Evolutionary conservation across 2,113 vertebrate genomes (phyloP), one percentile per base, ranked within the genome.

Genomic region (Chascanopsetta lugubris): DNA sequence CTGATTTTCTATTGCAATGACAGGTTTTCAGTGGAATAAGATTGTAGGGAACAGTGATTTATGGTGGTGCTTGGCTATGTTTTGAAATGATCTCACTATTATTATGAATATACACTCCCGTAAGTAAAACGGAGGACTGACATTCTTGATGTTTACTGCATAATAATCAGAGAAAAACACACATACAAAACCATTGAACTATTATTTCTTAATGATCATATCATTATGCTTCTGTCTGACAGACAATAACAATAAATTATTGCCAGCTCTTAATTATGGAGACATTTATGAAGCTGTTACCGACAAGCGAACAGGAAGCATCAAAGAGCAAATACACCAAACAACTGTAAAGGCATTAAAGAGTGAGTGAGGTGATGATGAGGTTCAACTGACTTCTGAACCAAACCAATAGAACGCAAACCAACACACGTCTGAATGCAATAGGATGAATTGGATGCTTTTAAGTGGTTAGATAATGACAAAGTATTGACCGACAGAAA

Each of bases 391-490:
- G 25, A 10, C 6, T 8, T 2, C 27, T 22, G 5, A 17, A 30
- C n/a, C 47, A 54, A 25, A 26, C 47, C 34, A 56, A 42, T 7
- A 30, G n/a, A 36, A 42, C 6, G 48, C 20, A 5, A 43, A 20
- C 36, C 38, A 4, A 6, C 6, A 5, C 42, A 68, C 18, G 50
- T 48, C n/a, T 20, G 20, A 30, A 40, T 20, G 36, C 26, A 62
- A 57, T 45, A 18, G 40, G 18, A 8, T 40, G 25, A 67, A 55
- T 3, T 46, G 38, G 21, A 55, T 62, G 34, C 36, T 46, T 10
- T 12, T 8, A 60, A 58, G 65, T 26, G 13, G 6, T 21, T 34
- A 9, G 5, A 34, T 8, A 45, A 34, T 43, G 55, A 50, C 46
- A 25, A 18, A 12, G 3, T 46, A 53, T 15, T 49, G 21, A 38